Evolutionary conservation across 2,113 vertebrate species (phyloP).

Genomic region (Tragulus kanchil): DNA sequence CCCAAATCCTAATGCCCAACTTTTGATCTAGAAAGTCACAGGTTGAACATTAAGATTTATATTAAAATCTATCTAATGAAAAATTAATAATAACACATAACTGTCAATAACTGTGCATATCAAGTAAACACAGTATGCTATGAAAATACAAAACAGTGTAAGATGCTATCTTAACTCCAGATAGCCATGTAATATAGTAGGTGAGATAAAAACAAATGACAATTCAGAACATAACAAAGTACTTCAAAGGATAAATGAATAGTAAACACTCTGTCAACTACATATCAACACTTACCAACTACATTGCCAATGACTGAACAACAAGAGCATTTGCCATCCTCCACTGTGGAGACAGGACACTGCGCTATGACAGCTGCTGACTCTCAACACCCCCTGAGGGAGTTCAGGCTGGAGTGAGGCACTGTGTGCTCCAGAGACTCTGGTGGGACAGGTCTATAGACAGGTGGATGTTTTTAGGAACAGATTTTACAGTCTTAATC

Average conservation of each 20-base stretch:
- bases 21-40: background rate
- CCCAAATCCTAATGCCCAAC: background rate
- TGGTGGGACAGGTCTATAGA: too few relatives aligned
- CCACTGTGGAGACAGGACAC: too few relatives aligned
- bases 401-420: too few relatives aligned
- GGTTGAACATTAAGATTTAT: background rate
- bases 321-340: too few relatives aligned
- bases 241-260: background rate
- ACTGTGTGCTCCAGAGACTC: too few relatives aligned
- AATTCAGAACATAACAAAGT: background rate
- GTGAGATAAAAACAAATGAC: background rate
- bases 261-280: too few relatives aligned
- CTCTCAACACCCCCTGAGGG: too few relatives aligned
- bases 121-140: background rate
- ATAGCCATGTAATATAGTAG: background rate
- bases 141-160: background rate
- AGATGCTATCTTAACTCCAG: background rate
- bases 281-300: too few relatives aligned
- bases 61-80: background rate
- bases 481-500: too few relatives aligned
- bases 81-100: background rate
- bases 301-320: too few relatives aligned
- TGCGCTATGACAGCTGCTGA: too few relatives aligned
- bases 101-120: background rate
- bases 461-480: too few relatives aligned